Evolutionary conservation across 2,888 invertebrate species (phyloP).

Genomic region (Heliconius cydno): DNA sequence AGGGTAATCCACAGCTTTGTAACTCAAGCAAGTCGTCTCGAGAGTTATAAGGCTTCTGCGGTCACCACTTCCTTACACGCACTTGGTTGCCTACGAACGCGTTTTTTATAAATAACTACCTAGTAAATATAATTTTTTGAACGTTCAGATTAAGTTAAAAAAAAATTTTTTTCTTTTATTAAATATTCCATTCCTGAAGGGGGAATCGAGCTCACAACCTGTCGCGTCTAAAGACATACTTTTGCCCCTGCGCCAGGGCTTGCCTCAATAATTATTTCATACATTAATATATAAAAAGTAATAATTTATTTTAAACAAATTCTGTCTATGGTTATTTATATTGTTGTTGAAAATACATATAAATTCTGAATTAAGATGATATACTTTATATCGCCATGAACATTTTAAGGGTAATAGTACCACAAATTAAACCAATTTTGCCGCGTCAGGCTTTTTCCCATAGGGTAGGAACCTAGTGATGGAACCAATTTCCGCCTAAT

Average conservation of each 20-base stretch:
- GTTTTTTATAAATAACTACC: slow-evolving; percentile 27
- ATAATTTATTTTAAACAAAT: no score
- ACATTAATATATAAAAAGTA: no score
- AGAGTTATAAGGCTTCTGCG: slow-evolving; percentile 72
- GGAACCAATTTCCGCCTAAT: neutral
- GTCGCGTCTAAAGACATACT: no score
- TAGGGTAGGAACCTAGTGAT: no score
- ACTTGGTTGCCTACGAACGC: slow-evolving; percentile 40
- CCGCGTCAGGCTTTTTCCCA: no score
- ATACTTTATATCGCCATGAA: neutral
- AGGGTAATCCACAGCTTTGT: slow-evolving; percentile 50
- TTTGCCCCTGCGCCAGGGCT: no score
- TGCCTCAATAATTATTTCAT: no score
- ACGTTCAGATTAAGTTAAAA: neutral
- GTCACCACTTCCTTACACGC: slow-evolving; percentile 72
- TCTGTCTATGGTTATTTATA: no score
- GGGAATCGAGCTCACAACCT: no score
- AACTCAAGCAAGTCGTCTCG: slow-evolving; percentile 55
- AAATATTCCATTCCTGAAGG: no score
- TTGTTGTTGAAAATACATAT: no score
- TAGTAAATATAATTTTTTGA: neutral
- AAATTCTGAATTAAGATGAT: neutral
- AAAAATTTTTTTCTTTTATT: no score
- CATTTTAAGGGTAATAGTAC: neutral
- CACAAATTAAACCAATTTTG: neutral